Evolutionary conservation across 2,113 vertebrate genomes (phyloP).

Genomic region (Pollachius pollachius): DNA sequence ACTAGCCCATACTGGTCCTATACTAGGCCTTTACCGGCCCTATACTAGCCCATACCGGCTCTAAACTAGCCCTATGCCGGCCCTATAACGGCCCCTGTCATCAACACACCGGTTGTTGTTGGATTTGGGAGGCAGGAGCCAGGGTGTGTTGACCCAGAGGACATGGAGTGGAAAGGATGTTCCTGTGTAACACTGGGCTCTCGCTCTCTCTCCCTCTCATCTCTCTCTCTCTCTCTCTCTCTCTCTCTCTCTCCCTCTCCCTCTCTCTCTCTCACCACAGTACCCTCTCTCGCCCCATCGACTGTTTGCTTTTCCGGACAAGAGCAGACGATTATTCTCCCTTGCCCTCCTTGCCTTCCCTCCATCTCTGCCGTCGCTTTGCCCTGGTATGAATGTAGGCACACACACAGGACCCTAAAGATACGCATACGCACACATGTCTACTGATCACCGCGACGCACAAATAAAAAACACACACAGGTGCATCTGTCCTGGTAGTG

Average conservation of each 20-base stretch:
- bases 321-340: not conserved
- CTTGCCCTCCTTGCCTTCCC: not conserved
- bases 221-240: no score
- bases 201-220: no score
- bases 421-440: constrained; percentile 4
- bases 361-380: not conserved
- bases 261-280: no score
- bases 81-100: not conserved
- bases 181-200: not conserved
- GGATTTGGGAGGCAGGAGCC: no score
- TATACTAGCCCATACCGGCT: not conserved
- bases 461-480: not conserved
- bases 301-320: not conserved
- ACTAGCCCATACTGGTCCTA: not conserved
- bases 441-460: not conserved
- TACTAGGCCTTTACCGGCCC: not conserved
- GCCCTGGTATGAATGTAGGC: not conserved
- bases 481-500: not conserved
- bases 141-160: not conserved
- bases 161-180: not conserved
- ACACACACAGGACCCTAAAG: not conserved
- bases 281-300: not conserved
- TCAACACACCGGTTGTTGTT: no score
- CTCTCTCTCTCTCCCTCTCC: no score
- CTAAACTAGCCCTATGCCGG: not conserved